Base-by-base conservation (phyloP, 2,888 invertebrate genomes). In the Erynnis tages region DNA sequence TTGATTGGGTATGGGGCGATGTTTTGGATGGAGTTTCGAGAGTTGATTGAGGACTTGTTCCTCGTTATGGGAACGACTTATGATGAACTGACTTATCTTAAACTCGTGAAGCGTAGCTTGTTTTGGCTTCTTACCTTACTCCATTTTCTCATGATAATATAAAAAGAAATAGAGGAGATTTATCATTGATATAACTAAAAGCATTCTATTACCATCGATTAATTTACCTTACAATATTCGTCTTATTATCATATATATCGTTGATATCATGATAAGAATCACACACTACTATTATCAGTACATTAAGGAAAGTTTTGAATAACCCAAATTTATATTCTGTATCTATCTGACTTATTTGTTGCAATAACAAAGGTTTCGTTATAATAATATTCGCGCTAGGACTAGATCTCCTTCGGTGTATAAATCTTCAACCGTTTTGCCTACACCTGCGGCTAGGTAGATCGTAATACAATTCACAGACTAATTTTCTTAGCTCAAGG, bases 1-100 rank as follows among this genome's bases (percentile, higher is more conserved):
- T 55, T 55, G 35, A 54, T 55, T 54, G 54, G 35, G 48, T 53
- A 53, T 32, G 32, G 37, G 16, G 17, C n/a, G 41, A 35, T 50
- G 35, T 45, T 38, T 52, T 38, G 37, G 30, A 4, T 27, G 27
- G 34, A 41, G 35, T 35, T 43, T 50, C 30, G 10, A 43, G 17
- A 50, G 34, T 50, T 40, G 17, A 35, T 48, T 11, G 13, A 45
- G 34, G 25, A 41, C 41, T 34, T 45, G 21, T 14, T 10, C 34
- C 16, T 14, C 17, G 32, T 32, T n/a, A n/a, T 32, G 8, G 34
- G n/a, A 45, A 45, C 25, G 30, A 43, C 19, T 45, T 34, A 45
- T 25, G 34, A 34, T 14, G 16, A 25, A 5, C 16, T 23, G 17
- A 34, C 16, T 34, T 23, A 34, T 45, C 45, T 27, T 43, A 10